These are phyloP conservation scores for Felis catus DNA, from an alignment of 2,113 vertebrate species.

Conservation along the genomic window F.catus_Fca126_mat1.0 CM031416.1:51202501-51203000, in stretches of 20 bases:
- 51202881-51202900: neutral
- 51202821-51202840: neutral
- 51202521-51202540: neutral
- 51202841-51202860: neutral
- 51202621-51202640: neutral
- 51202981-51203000: conserved; percentile 12
- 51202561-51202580: neutral
- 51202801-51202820: rapidly evolving
- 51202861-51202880: neutral
- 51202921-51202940: neutral
- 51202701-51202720: neutral
- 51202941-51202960: neutral
- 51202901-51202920: neutral
- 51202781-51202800: neutral
- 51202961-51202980: neutral
- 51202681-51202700: neutral
- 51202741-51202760: neutral
- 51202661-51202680: neutral
- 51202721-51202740: neutral
- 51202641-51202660: neutral
- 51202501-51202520: neutral
- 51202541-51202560: neutral
- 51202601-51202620: neutral
- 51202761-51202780: neutral
- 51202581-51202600: conserved; percentile 9